A percentile compares a stretch with the other conserved stretches of the same genome.
phyloP scores from a whole-genome alignment of 2,797 vertebrate genomes.

The Rhinatrema bivittatum region DNA sequence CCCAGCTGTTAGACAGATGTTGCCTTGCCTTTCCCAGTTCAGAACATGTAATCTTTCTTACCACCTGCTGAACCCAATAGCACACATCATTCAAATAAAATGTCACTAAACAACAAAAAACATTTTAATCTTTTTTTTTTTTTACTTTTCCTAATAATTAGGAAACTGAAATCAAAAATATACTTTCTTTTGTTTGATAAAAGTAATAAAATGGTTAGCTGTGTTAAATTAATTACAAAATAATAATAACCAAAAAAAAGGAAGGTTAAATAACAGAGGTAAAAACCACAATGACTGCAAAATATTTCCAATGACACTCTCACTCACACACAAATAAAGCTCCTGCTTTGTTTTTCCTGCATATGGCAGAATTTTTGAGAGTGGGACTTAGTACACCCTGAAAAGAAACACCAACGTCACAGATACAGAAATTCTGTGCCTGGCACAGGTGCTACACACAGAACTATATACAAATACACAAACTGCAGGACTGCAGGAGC shows the following conservation, averaged over 20 bases:
- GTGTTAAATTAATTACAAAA: slow-evolving; percentile 61
- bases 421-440: background rate
- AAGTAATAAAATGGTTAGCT: slow-evolving; percentile 59
- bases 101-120: too few species aligned
- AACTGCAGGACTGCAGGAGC: background rate
- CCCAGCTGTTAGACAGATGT: too few species aligned
- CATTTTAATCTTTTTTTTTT: too few species aligned
- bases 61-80: too few species aligned
- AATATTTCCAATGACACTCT: slow-evolving; percentile 42
- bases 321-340: slow-evolving; percentile 14
- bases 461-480: slow-evolving; percentile 26
- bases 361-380: background rate
- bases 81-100: too few species aligned
- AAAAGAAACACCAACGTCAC: background rate
- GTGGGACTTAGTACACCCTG: slow-evolving; percentile 2
- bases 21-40: too few species aligned
- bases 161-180: slow-evolving; percentile 57
- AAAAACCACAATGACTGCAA: slow-evolving; percentile 39
- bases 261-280: slow-evolving; percentile 29
- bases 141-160: slow-evolving; percentile 32
- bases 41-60: too few species aligned
- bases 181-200: slow-evolving; percentile 49
- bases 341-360: background rate
- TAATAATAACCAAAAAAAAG: slow-evolving; percentile 28
- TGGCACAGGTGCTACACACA: background rate